Conservation (phyloP, 1,140 invertebrate genomes). For the Drosophila murphyi region DNA sequence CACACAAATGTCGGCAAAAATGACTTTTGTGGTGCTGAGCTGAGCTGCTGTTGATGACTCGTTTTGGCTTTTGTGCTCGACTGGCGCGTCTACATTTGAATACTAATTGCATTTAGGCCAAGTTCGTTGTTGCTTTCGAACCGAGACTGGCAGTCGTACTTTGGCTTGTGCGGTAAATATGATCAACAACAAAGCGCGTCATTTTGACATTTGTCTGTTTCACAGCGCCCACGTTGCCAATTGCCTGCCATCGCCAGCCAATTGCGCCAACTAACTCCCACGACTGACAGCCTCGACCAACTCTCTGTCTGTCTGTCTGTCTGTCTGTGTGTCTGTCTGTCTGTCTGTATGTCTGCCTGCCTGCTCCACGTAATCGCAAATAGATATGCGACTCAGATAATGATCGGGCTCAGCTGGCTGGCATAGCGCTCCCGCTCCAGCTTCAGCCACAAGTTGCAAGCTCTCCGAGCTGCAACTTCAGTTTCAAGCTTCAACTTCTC, state of each 20-base stretch:
- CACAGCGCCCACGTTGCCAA: conserved; percentile 68
- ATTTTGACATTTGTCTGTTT: conserved; percentile 80
- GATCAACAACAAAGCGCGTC: conserved; percentile 83
- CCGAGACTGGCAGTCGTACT: too few species aligned
- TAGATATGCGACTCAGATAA: conserved; percentile 79
- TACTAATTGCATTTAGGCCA: conserved; percentile 78
- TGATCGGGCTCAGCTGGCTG: conserved; percentile 55
- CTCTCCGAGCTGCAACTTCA: conserved; percentile 6
- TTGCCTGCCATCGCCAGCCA: conserved; percentile 55
- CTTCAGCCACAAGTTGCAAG: conserved; percentile 18
- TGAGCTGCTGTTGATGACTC: conserved; percentile 70
- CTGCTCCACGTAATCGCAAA: conserved; percentile 60
- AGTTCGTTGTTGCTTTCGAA: conserved; percentile 10
- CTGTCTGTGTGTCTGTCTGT: background rate
- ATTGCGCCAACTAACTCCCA: conserved; percentile 55
- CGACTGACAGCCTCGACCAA: conserved; percentile 42
- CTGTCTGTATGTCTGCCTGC: background rate
- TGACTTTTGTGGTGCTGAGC: conserved; percentile 10
- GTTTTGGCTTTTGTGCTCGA: conserved; percentile 75
- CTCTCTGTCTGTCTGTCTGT: background rate
- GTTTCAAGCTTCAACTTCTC: conserved; percentile 26
- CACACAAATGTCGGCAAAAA: conserved; percentile 35
- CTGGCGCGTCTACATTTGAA: conserved; percentile 77
- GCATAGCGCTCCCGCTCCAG: conserved; percentile 15
- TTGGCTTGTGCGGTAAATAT: conserved; percentile 70